A percentile compares a stretch with the other conserved stretches of the same genome.
Conservation (phyloP, 1,140 invertebrate genomes). For the Sycobia sp. region DNA sequence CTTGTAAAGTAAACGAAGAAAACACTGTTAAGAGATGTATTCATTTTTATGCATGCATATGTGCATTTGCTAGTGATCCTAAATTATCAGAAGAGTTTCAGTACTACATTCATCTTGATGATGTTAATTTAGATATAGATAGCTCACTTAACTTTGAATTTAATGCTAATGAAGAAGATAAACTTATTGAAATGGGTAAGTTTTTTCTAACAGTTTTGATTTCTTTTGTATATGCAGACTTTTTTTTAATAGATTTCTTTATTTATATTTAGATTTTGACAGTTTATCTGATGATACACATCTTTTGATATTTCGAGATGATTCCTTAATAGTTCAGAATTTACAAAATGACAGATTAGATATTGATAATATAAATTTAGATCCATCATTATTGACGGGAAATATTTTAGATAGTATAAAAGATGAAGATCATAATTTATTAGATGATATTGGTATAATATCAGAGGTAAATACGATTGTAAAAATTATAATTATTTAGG, state of each 20-base stretch:
- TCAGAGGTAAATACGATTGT: slow-evolving; percentile 46
- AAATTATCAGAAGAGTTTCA: slow-evolving; percentile 73
- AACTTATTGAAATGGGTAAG: slow-evolving; percentile 55
- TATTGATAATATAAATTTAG: slow-evolving; percentile 52
- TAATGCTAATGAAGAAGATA: slow-evolving; percentile 48
- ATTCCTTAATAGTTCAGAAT: slow-evolving; percentile 50
- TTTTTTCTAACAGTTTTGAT: slow-evolving; percentile 7
- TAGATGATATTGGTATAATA: slow-evolving; percentile 50
- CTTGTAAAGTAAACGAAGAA: slow-evolving; percentile 43
- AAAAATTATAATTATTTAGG: not conserved
- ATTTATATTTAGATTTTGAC: slow-evolving; percentile 49
- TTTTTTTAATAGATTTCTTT: slow-evolving; percentile 8
- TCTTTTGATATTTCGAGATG: slow-evolving; percentile 55
- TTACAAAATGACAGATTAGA: slow-evolving; percentile 49
- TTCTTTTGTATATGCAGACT: not conserved
- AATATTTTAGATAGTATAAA: slow-evolving; percentile 49
- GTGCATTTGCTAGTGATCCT: slow-evolving; percentile 77
- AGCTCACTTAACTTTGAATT: slow-evolving; percentile 43
- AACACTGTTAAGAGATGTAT: slow-evolving; percentile 57
- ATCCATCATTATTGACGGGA: slow-evolving; percentile 46
- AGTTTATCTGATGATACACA: slow-evolving; percentile 52
- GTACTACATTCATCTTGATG: slow-evolving; percentile 68
- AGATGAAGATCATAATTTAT: slow-evolving; percentile 45
- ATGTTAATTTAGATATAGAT: slow-evolving; percentile 44
- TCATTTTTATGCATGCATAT: slow-evolving; percentile 77